Evolutionary conservation across 2,888 invertebrate species (phyloP), one percentile per base, ranked within the genome.

Genomic region (Hipparchia semele): DNA sequence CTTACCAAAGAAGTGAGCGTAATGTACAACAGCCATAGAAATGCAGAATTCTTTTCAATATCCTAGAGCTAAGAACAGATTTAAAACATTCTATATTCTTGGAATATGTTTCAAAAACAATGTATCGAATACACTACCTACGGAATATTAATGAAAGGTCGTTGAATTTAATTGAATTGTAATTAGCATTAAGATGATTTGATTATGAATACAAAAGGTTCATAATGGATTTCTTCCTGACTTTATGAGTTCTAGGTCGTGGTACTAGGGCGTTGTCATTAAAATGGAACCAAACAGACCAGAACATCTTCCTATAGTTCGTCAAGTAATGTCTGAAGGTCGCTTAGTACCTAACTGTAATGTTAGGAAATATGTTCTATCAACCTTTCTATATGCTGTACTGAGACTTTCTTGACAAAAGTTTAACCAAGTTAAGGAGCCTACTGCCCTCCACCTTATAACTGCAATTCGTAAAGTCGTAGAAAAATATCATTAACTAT

Each of bases 11-110:
- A 68, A 68, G 70, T 56, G 39, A 39, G 5, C 59, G 68, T 73
- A 68, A 70, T 70, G 60, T 23, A 39, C 45, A 62, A 68, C 70
- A 73, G 70, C 73, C 75, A 53, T 75, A 75, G 39, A 60, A 75
- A 68, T 75, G 73, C 75, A 33, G 23, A 70, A 73, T 73, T 73
- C 72, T 70, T 53, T 54, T 59, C 46, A 23, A 68, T 5, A 58
- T 68, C 33, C 58, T 59, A 49, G 23, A 49, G 65, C 49, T 68
- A 49, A 49, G 4, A 12, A 9, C 2, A 66, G 54, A 56, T 66
- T 64, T 64, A 64, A 66, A 58, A 58, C 56, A 46, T 45, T 13
- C 8, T 46, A 58, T 46, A 46, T 67, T 67, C 67, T 67, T 58
- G 56, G 13, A 56, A 45, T n/a, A 51, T 10, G 5, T 39, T 39